Evolutionary conservation across 2,113 vertebrate genomes (phyloP), one percentile per base, ranked within the genome.

Genomic region (Puffinus mauretanicus): DNA sequence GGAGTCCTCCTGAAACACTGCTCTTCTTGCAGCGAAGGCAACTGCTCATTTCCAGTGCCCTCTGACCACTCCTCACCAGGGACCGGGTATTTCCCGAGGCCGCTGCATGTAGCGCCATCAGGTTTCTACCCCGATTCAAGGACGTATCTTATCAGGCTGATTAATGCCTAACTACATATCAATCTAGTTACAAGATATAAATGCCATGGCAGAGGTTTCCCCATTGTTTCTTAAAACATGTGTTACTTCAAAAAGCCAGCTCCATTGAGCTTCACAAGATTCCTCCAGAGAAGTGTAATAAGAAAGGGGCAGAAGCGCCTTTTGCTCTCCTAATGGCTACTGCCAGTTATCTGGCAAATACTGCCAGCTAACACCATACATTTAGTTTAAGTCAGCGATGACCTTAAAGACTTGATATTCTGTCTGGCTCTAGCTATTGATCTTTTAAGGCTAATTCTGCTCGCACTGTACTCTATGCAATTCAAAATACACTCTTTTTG

Each of bases 51-150:
- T 32, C 36, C 30, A 30, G n/a, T 5, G 38, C 14, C 55, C n/a
- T 72, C 46, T 40, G 26, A 18, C 49, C 18, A 18, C 36, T 52
- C 73, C 72, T 32, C 44, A 22, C 4, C 22, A 55, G 6, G 4
- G 20, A 36, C 25, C 3, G 1, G 55, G 54, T 71, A 26, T 17
- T 90, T 62, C 81, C 65, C 5, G 0, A 65, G 40, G 34, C 13
- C 5, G 49, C 24, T 16, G 30, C 36, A 32, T 13, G 5, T 1
- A 67, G 87, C 38, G 67, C 27, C 12, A 0, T 10, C 2, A 0
- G 4, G 16, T 82, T 91, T 67, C 73, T 49, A 65, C 36, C 12
- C 27, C 6, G 30, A 61, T 49, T 65, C 73, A 82, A 86, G 70
- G 78, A 38, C 10, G 0, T 21, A 32, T 24, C 46, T 79, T 76